These are phyloP conservation scores for Schizopygopsis pylzovi DNA, from an alignment of 2,797 vertebrate species.

Conservation along the genomic window DNA sequence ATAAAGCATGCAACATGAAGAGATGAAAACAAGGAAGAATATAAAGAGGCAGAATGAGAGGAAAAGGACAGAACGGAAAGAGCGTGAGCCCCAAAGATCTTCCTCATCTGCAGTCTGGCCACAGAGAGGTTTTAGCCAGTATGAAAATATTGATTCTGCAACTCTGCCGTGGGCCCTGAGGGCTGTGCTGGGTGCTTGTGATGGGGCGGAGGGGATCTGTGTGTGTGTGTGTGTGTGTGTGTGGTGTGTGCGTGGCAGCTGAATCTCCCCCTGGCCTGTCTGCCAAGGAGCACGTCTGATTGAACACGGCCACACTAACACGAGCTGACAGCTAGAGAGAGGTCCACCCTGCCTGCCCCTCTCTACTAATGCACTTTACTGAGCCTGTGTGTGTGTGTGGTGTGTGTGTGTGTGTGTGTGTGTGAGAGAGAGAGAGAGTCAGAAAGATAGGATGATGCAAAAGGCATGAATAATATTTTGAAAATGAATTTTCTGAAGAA, in stretches of 20 bases:
- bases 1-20: conserved; percentile 52
- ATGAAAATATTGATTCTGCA: conserved; percentile 81
- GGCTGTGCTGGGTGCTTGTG: conserved; percentile 59
- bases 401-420: background rate
- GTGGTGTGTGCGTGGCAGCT: conserved; percentile 80
- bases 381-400: background rate
- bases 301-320: conserved; percentile 85
- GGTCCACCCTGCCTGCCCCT: conserved; percentile 84
- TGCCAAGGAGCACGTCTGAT: conserved; percentile 89
- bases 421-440: background rate
- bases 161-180: conserved; percentile 60
- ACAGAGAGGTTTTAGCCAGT: conserved; percentile 67
- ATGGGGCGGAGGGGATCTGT: conserved; percentile 62
- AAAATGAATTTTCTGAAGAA: background rate
- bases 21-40: conserved; percentile 61
- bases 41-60: conserved; percentile 9
- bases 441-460: conserved; percentile 23
- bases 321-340: conserved; percentile 86
- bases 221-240: conserved; percentile 66
- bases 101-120: conserved; percentile 10
- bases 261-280: conserved; percentile 90
- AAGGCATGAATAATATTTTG: conserved; percentile 21
- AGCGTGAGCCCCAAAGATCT: conserved; percentile 14
- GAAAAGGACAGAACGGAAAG: conserved; percentile 51
- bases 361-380: conserved; percentile 80